Evolutionary conservation across 1,140 invertebrate species (phyloP).

Genomic region (Drosophila tristis): DNA sequence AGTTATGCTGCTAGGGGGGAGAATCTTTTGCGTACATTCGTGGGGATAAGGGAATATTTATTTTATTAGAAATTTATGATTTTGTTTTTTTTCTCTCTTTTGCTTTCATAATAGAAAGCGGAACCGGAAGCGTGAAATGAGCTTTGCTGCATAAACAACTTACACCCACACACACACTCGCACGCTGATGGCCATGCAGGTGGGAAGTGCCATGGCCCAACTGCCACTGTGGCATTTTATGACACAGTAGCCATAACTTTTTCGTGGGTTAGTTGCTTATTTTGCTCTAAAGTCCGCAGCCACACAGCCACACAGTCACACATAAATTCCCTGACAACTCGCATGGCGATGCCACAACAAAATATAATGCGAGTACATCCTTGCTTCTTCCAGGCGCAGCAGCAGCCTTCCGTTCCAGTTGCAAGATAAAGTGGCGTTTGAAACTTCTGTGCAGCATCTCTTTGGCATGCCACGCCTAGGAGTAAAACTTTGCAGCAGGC

Average conservation of each 20-base stretch:
- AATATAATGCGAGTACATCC: conserved; percentile 48
- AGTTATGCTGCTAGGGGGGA: conserved; percentile 62
- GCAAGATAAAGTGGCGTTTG: conserved; percentile 78
- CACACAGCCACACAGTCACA: conserved; percentile 9
- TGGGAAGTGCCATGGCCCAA: conserved; percentile 38
- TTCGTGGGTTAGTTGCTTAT: conserved; percentile 61
- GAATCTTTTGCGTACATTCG: neutral
- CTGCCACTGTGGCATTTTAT: conserved; percentile 64
- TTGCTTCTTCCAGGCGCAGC: conserved; percentile 45
- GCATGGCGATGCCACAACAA: conserved; percentile 24
- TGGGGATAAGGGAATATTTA: conserved; percentile 77
- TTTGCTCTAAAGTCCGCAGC: conserved; percentile 72
- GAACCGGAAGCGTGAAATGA: conserved; percentile 82
- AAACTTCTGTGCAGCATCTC: conserved; percentile 65
- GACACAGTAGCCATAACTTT: conserved; percentile 78
- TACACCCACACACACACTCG: conserved; percentile 22
- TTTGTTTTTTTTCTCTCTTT: conserved; percentile 59
- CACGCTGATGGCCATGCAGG: conserved; percentile 59
- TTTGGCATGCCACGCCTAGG: conserved; percentile 29
- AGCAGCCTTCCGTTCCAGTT: conserved; percentile 16
- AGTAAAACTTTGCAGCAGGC: conserved; percentile 36
- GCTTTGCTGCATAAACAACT: conserved; percentile 77
- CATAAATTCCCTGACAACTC: conserved; percentile 70
- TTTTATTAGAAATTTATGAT: conserved; percentile 82
- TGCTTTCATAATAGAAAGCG: conserved; percentile 67